These are phyloP conservation scores for Jordanella pulchra DNA, from an alignment of 2,797 vertebrate genomes.

Conservation along the genomic window DNA sequence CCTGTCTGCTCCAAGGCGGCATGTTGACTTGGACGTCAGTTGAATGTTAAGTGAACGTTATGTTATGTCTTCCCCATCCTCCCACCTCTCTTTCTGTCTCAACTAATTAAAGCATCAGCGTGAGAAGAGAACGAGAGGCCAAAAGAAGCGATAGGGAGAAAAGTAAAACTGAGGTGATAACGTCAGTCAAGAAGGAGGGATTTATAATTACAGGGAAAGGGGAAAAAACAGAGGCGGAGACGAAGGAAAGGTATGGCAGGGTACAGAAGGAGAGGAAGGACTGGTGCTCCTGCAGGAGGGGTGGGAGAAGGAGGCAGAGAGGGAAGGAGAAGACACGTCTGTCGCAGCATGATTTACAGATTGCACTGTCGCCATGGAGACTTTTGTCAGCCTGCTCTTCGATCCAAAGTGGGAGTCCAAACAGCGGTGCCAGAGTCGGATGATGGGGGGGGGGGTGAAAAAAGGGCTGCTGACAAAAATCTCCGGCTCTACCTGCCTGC, in stretches of 20 bases:
- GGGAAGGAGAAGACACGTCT: slow-evolving; percentile 74
- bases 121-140: slow-evolving; percentile 19
- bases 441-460: slow-evolving; percentile 12
- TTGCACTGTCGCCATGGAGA: slow-evolving; percentile 82
- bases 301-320: slow-evolving; percentile 48
- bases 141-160: slow-evolving; percentile 34
- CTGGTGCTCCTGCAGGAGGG: slow-evolving; percentile 49
- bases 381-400: slow-evolving; percentile 81
- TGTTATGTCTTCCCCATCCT: slow-evolving; percentile 70
- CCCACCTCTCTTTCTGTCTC: slow-evolving; percentile 36
- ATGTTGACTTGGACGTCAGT: slow-evolving; percentile 76
- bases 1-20: slow-evolving; percentile 66
- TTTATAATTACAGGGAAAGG: slow-evolving; percentile 34
- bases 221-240: slow-evolving; percentile 20
- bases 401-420: slow-evolving; percentile 72
- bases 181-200: slow-evolving; percentile 23
- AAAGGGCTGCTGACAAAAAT: slow-evolving; percentile 77
- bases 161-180: slow-evolving; percentile 46
- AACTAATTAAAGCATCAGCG: slow-evolving; percentile 58
- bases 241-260: slow-evolving; percentile 11
- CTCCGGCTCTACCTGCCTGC: slow-evolving; percentile 62
- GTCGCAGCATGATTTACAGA: slow-evolving; percentile 82
- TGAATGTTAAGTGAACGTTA: slow-evolving; percentile 78
- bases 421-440: slow-evolving; percentile 56
- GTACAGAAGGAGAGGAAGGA: slow-evolving; percentile 42